phyloP scores from a whole-genome alignment of 2,113 vertebrate species.

The Phylloscopus trochilus region DNA sequence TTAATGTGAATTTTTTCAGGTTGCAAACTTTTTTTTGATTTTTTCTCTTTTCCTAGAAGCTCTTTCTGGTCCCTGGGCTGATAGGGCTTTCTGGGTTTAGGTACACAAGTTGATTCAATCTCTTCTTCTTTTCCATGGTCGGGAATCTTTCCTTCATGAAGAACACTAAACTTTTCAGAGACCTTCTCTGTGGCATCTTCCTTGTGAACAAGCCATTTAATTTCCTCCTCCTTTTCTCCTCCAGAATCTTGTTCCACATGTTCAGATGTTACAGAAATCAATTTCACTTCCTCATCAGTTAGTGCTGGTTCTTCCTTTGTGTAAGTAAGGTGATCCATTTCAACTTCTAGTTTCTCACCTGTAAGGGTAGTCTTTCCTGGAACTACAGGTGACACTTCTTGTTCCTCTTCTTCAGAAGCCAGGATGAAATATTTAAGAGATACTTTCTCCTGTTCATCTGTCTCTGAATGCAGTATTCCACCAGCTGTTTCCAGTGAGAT shows the following conservation, averaged over 20 bases:
- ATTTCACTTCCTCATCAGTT: neutral
- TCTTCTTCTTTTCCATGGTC: neutral
- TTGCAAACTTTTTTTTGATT: neutral
- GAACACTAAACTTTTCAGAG: neutral
- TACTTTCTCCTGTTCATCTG: neutral
- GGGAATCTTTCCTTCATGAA: neutral
- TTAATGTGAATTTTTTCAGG: neutral
- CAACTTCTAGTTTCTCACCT: neutral
- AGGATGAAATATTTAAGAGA: slow-evolving; percentile 10
- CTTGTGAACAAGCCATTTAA: neutral
- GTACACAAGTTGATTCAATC: neutral
- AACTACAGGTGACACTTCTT: neutral
- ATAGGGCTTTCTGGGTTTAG: neutral
- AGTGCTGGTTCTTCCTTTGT: neutral
- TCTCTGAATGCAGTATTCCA: slow-evolving; percentile 21
- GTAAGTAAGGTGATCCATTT: neutral
- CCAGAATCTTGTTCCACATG: neutral
- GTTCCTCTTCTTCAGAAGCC: slow-evolving; percentile 25
- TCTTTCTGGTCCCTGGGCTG: neutral
- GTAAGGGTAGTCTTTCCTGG: neutral
- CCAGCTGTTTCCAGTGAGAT: slow-evolving; percentile 45
- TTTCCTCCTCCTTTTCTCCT: neutral
- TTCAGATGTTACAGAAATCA: neutral
- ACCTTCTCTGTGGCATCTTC: neutral
- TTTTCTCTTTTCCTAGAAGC: neutral